phyloP scores from a whole-genome alignment of 2,797 vertebrate species.

The Myotis findleyi region DNA sequence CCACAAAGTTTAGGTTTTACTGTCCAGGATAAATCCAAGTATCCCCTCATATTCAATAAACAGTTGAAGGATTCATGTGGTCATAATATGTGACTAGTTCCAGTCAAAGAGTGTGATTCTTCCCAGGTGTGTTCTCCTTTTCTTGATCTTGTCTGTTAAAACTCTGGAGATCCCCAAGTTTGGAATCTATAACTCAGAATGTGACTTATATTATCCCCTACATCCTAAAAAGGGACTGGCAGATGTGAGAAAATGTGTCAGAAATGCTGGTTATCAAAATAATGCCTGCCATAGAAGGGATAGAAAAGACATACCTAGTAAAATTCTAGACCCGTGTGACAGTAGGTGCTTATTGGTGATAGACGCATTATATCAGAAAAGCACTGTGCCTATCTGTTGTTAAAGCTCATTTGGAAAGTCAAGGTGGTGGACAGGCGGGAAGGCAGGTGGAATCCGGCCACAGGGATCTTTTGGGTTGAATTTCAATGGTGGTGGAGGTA shows the following conservation, averaged over 20 bases:
- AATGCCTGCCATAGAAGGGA: neutral
- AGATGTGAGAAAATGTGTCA: neutral
- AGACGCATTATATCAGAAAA: neutral
- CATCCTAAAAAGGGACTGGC: neutral
- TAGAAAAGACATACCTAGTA: neutral
- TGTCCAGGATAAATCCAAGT: neutral
- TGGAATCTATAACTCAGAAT: conserved; percentile 4
- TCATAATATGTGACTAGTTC: neutral
- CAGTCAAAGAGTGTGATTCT: neutral
- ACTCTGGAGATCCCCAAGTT: neutral
- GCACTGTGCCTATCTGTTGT: neutral
- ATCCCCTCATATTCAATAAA: neutral
- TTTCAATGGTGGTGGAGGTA: neutral
- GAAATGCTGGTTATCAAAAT: conserved; percentile 22
- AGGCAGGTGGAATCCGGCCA: too few species aligned
- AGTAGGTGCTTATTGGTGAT: neutral
- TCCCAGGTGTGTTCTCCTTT: neutral
- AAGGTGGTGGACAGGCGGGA: neutral
- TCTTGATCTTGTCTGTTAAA: neutral
- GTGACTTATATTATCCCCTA: neutral
- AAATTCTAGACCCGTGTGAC: neutral
- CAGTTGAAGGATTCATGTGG: neutral
- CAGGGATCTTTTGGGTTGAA: neutral
- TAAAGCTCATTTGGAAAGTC: conserved; percentile 22
- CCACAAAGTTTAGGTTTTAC: neutral